phyloP scores from a whole-genome alignment of 2,888 invertebrate species.

The Apantesis nais region DNA sequence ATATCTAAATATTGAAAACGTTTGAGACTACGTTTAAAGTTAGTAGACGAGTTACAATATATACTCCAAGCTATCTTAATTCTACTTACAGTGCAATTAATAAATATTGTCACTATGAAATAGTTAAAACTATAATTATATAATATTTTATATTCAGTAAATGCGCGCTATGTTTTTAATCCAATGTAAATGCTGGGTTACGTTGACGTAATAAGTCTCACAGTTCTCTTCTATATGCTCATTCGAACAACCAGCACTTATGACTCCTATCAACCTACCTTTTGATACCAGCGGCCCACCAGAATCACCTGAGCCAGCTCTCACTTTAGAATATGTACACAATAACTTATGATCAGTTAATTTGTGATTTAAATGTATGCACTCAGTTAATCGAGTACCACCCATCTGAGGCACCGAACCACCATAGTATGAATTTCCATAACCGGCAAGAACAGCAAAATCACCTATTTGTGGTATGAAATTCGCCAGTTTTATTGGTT shows the following conservation, averaged over 20 bases:
- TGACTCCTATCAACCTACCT: slow-evolving; percentile 46
- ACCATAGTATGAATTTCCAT: slow-evolving; percentile 33
- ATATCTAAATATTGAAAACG: too few relatives aligned
- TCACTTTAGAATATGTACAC: slow-evolving; percentile 39
- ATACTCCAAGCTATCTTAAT: too few relatives aligned
- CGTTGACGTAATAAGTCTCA: slow-evolving; percentile 40
- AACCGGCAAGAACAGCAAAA: slow-evolving; percentile 45
- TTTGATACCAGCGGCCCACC: slow-evolving; percentile 48
- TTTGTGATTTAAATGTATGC: slow-evolving; percentile 7
- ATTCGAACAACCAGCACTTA: slow-evolving; percentile 36
- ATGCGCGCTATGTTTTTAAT: slow-evolving; percentile 28
- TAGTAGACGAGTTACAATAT: too few relatives aligned
- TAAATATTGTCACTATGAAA: not conserved
- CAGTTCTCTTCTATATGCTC: slow-evolving; percentile 27
- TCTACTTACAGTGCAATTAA: not conserved
- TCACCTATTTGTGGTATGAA: slow-evolving; percentile 11
- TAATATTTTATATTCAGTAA: too few relatives aligned
- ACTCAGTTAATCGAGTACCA: slow-evolving; percentile 28
- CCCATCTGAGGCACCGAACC: slow-evolving; percentile 43
- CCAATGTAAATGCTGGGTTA: slow-evolving; percentile 45
- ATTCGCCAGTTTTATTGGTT: slow-evolving; percentile 34
- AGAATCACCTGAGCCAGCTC: slow-evolving; percentile 48
- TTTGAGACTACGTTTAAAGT: too few relatives aligned
- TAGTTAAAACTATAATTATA: too few relatives aligned
- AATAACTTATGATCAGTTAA: slow-evolving; percentile 24